Percentiles rank a stretch among this genome's conserved stretches.
phyloP scores from a whole-genome alignment of 2,113 vertebrate species.

The Elephas maximus region DNA sequence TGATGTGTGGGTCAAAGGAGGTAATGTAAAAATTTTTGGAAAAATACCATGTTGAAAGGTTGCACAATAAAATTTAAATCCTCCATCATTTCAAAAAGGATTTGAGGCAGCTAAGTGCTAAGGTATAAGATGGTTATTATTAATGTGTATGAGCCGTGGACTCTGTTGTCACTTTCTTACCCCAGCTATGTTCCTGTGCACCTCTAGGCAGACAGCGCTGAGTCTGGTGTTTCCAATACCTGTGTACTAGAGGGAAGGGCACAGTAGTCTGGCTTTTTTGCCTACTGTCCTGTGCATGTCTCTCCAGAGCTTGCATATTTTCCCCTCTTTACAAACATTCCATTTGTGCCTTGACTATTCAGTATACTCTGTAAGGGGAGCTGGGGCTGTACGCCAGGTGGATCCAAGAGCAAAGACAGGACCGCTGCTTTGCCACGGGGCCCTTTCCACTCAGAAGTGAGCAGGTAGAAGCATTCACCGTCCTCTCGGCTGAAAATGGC shows the following conservation, averaged over 20 bases:
- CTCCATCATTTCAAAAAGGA: conserved; percentile 12
- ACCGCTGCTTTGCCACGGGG: neutral
- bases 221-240: neutral
- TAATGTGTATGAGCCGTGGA: neutral
- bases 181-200: neutral
- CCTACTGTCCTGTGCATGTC: neutral
- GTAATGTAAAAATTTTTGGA: neutral
- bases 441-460: neutral
- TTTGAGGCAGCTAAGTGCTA: neutral
- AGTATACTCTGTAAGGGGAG: neutral
- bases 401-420: neutral
- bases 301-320: neutral
- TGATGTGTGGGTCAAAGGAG: conserved; percentile 27
- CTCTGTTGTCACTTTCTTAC: neutral
- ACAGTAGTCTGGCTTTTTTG: neutral
- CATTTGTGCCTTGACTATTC: neutral
- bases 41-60: neutral
- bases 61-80: conserved; percentile 32
- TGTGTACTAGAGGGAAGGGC: neutral
- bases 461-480: neutral
- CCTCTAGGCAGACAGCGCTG: neutral
- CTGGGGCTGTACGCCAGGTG: neutral
- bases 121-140: neutral
- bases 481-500: neutral
- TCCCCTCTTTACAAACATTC: neutral